Base-by-base conservation (phyloP, 1,140 invertebrate genomes). In the Lordiphosa clarofinis region DNA sequence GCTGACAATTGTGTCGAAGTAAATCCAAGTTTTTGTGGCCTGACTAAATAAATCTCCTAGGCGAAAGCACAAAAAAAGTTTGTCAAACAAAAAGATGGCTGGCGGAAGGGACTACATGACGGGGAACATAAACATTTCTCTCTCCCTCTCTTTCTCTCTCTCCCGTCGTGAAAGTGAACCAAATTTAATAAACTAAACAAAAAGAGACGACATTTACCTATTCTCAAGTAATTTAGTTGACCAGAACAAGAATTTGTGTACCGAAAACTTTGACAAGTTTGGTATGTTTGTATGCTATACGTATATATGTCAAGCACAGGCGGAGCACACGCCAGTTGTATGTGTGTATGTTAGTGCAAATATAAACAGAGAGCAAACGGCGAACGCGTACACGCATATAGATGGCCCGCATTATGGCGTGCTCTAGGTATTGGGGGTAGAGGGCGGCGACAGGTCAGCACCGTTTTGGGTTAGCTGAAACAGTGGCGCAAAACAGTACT, bases 1-100 rank as follows among this genome's bases (percentile, higher is more conserved):
- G 78, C 78, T 82, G 78, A 82, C 78, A 82, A 82, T 82, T 86
- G 79, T 82, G 76, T 82, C 72, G 76, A 82, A 81, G 76, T 81
- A 81, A 81, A 81, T 81, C 76, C 78, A 82, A 81, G 64, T 68
- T 81, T 82, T 82, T 74, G 67, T 62, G 81, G 72, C 78, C 78
- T 67, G 67, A 81, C 76, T 81, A 81, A 81, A 81, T 81, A 82
- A 81, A 81, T 82, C 75, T 81, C 44, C 67, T 37, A 56, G 67
- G 39, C 56, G 48, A 69, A 58, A 50, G 38, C 65, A 69, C 54
- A 66, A 44, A 15, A 15, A 44, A 44, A 49, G 35, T 69, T 69
- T 69, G 56, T 62, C 65, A 69, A 69, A 69, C 66, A 63, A 63
- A 69, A 65, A 69, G 56, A 69, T 68, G 3, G 15, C 12, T 13